Conservation (phyloP, 2,888 invertebrate species). For the Cephus rjabovi region DNA sequence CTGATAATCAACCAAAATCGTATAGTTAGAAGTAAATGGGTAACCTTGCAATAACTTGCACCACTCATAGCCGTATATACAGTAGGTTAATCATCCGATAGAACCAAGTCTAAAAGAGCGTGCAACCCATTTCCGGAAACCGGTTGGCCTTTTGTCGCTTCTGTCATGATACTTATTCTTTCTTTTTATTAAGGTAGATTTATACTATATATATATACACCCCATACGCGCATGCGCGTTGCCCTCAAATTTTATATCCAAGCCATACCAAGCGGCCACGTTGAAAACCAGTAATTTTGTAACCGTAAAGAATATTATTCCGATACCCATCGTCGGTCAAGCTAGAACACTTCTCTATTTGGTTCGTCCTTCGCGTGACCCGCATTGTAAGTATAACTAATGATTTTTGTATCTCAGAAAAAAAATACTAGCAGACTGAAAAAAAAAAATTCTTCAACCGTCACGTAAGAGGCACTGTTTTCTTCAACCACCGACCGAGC, state of each 20-base stretch:
- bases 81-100: not conserved
- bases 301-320: not conserved
- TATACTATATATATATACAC: not conserved
- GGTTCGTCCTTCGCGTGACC: not conserved
- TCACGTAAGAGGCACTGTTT: not conserved
- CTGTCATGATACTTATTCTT: not conserved
- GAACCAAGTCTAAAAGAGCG: not conserved
- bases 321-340: not conserved
- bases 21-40: not conserved
- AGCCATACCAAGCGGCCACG: not conserved
- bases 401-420: not conserved
- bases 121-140: conserved; percentile 46
- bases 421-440: not conserved
- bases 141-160: conserved; percentile 28
- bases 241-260: not conserved
- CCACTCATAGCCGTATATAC: not conserved
- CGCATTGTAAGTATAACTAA: not conserved
- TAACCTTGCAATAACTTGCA: not conserved
- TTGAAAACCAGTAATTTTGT: not conserved
- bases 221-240: not conserved
- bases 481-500: not conserved
- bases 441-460: not conserved
- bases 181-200: not conserved
- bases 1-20: not conserved
- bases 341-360: not conserved